Percentiles rank a stretch among this genome's conserved stretches.
phyloP scores from a whole-genome alignment of 2,888 invertebrate genomes.

The Melanostoma mellinum region DNA sequence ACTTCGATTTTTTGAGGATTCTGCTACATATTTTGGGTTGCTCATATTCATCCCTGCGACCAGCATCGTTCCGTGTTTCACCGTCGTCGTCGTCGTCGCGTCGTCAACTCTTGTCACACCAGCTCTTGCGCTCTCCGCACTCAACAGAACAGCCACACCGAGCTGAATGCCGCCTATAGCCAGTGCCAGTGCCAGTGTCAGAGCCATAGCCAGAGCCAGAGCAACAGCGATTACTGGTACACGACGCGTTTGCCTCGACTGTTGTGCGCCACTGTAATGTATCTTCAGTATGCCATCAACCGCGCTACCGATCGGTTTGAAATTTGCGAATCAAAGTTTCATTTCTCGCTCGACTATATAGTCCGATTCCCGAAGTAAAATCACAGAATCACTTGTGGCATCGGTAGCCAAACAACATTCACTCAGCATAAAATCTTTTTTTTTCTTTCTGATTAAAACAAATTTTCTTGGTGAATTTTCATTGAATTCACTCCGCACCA shows the following conservation, averaged over 20 bases:
- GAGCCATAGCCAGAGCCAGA: slow-evolving; percentile 13
- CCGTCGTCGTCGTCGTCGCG: slow-evolving; percentile 15
- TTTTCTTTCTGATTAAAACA: slow-evolving; percentile 31
- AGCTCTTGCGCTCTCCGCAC: slow-evolving; percentile 64
- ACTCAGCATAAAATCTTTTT: slow-evolving; percentile 20
- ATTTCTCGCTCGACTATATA: slow-evolving; percentile 34
- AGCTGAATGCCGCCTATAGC: slow-evolving; percentile 22
- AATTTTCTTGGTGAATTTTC: slow-evolving; percentile 36
- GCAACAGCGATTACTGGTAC: slow-evolving; percentile 45
- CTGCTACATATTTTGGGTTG: too few species aligned
- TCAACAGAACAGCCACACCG: slow-evolving; percentile 17
- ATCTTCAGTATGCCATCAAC: slow-evolving; percentile 72
- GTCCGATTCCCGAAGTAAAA: slow-evolving; percentile 32
- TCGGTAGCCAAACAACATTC: slow-evolving; percentile 69
- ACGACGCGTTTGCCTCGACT: slow-evolving; percentile 63
- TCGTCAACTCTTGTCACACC: slow-evolving; percentile 63
- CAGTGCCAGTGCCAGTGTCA: slow-evolving; percentile 4
- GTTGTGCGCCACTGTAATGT: slow-evolving; percentile 73
- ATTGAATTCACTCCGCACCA: slow-evolving; percentile 1
- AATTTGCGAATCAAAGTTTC: slow-evolving; percentile 65
- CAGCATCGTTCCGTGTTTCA: slow-evolving; percentile 26
- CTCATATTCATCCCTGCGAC: too few species aligned
- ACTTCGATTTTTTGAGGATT: too few species aligned
- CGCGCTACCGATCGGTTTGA: slow-evolving; percentile 73
- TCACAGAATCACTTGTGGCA: slow-evolving; percentile 68